phyloP scores from a whole-genome alignment of 2,888 invertebrate species.

The Herminia tarsipennalis region DNA sequence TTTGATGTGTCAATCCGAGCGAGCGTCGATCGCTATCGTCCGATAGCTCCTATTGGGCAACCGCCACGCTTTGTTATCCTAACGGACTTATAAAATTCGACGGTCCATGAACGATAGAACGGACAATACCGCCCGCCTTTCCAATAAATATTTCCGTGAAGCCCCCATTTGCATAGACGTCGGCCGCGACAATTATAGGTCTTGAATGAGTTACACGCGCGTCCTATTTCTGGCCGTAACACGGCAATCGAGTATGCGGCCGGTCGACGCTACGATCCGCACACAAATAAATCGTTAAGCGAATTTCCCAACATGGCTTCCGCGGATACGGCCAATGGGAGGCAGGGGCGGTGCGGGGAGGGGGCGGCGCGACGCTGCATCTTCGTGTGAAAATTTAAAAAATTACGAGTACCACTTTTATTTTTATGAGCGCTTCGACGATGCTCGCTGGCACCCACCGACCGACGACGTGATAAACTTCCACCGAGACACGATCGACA shows the following conservation, averaged over 20 bases:
- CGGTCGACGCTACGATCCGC: conserved; percentile 58
- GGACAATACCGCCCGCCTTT: conserved; percentile 60
- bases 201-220: conserved; percentile 57
- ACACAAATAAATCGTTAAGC: conserved; percentile 78
- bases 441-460: conserved; percentile 46
- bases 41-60: conserved; percentile 81
- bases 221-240: conserved; percentile 55
- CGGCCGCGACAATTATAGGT: conserved; percentile 48
- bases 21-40: conserved; percentile 72
- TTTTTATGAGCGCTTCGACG: conserved; percentile 63
- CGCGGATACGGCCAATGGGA: conserved; percentile 64
- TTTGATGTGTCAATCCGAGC: conserved; percentile 82
- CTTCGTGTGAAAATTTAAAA: conserved; percentile 72
- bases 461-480: conserved; percentile 48
- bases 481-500: conserved; percentile 48
- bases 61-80: conserved; percentile 80
- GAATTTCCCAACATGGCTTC: conserved; percentile 81
- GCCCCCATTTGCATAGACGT: conserved; percentile 45
- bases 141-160: conserved; percentile 50
- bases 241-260: conserved; percentile 58
- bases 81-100: conserved; percentile 76
- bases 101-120: conserved; percentile 57
- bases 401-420: conserved; percentile 62
- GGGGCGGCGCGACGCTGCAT: conserved; percentile 56
- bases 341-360: conserved; percentile 56